These are phyloP conservation scores for Diadumene lineata DNA, from an alignment of 92 coral and sea anemone genomes.

Conservation along the genomic window DNA sequence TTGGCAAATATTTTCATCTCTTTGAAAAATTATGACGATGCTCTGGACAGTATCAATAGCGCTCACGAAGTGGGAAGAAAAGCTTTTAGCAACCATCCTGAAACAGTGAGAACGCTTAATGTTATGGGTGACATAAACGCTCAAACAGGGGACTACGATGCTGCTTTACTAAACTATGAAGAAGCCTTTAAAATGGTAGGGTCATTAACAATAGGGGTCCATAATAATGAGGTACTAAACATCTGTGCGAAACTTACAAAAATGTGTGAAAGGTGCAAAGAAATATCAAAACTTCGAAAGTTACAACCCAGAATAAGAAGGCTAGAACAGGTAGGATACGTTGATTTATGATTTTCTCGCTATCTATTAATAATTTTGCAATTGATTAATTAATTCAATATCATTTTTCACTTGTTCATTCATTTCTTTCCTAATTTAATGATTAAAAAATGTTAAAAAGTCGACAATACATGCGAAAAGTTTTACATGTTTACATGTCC, in stretches of 20 bases:
- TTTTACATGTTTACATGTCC: too few species aligned
- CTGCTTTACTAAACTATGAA: conserved; percentile 42
- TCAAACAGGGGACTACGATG: conserved; percentile 11
- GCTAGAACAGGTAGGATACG: background rate
- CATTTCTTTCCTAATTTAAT: too few species aligned
- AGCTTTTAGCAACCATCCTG: conserved; percentile 53
- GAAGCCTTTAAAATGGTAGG: conserved; percentile 70
- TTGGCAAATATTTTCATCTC: conserved; percentile 53
- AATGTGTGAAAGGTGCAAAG: conserved; percentile 9
- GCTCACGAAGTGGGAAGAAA: conserved; percentile 37
- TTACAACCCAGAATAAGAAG: conserved; percentile 4
- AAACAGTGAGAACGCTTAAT: conserved; percentile 56
- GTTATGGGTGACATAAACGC: conserved; percentile 53
- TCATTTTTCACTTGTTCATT: too few species aligned
- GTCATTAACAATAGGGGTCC: conserved; percentile 43
- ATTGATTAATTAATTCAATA: too few species aligned
- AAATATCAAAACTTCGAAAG: background rate
- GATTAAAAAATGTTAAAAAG: too few species aligned
- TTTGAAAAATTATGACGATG: conserved; percentile 37
- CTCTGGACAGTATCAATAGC: conserved; percentile 39
- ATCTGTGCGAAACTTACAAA: conserved; percentile 22
- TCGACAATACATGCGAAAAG: too few species aligned
- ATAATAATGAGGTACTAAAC: conserved; percentile 39
- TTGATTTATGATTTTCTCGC: too few species aligned
- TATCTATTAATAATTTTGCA: too few species aligned